Conservation (phyloP, 2,797 vertebrate genomes). For the Lophius americanus region DNA sequence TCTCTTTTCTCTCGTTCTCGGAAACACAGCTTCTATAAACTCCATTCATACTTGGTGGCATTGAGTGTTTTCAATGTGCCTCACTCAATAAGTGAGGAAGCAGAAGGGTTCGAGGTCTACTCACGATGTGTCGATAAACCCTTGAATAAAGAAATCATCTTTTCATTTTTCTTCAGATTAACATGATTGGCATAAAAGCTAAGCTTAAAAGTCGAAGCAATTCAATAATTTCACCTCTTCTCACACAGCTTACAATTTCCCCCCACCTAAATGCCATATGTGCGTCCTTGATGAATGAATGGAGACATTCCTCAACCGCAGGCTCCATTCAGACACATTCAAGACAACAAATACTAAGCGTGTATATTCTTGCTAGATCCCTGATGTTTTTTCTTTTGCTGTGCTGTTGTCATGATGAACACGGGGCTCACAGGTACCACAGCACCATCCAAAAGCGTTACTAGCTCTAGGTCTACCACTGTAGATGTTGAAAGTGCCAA, state of each 20-base stretch:
- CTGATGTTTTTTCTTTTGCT: slow-evolving; percentile 10
- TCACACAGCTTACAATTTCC: slow-evolving; percentile 36
- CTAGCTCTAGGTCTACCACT: background rate
- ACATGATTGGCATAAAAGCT: slow-evolving; percentile 19
- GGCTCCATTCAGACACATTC: background rate
- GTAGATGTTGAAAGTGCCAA: slow-evolving; percentile 18
- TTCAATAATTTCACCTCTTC: slow-evolving; percentile 63
- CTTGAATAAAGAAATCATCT: slow-evolving; percentile 24
- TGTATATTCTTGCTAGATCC: slow-evolving; percentile 11
- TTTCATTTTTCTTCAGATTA: slow-evolving; percentile 39
- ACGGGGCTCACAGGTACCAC: slow-evolving; percentile 14
- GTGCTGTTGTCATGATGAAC: slow-evolving; percentile 16
- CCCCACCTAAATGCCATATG: slow-evolving; percentile 20
- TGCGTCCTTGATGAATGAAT: slow-evolving; percentile 11
- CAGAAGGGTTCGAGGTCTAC: slow-evolving; percentile 12
- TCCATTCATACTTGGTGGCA: slow-evolving; percentile 15
- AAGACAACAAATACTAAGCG: background rate
- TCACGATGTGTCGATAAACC: slow-evolving; percentile 8
- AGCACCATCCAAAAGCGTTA: background rate
- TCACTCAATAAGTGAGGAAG: slow-evolving; percentile 12
- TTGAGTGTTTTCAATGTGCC: slow-evolving; percentile 25
- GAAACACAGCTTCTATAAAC: slow-evolving; percentile 13
- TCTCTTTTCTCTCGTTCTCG: background rate
- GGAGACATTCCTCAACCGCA: slow-evolving; percentile 9
- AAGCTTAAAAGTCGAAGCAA: slow-evolving; percentile 52